A percentile compares a stretch with the other conserved stretches of the same genome.
phyloP scores from a whole-genome alignment of 1,140 invertebrate species.

The Bathynomus jamesi region DNA sequence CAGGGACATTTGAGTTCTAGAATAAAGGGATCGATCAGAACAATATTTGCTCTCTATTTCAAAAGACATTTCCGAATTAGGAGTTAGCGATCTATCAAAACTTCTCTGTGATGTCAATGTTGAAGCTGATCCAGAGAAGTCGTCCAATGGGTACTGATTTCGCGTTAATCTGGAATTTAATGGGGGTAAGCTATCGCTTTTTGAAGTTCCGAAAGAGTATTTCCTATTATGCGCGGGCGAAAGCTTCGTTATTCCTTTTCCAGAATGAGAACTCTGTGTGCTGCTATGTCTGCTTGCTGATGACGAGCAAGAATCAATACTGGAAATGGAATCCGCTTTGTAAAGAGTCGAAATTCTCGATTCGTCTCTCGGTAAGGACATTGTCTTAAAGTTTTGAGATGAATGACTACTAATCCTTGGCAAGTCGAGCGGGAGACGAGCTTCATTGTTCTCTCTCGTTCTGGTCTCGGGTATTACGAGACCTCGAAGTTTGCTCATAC shows the following conservation, averaged over 20 bases:
- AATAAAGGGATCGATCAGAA: not conserved
- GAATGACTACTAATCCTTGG: slow-evolving; percentile 68
- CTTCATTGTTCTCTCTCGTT: slow-evolving; percentile 10
- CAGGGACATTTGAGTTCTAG: slow-evolving; percentile 12
- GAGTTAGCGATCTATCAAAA: slow-evolving; percentile 19
- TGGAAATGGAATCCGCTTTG: slow-evolving; percentile 34
- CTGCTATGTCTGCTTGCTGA: slow-evolving; percentile 43
- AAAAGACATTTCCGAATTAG: slow-evolving; percentile 22
- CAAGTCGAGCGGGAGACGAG: slow-evolving; percentile 52
- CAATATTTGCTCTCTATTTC: slow-evolving; percentile 16
- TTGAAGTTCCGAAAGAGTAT: slow-evolving; percentile 55
- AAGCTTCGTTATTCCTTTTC: slow-evolving; percentile 59
- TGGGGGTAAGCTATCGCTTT: slow-evolving; percentile 40
- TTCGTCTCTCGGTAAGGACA: slow-evolving; percentile 43
- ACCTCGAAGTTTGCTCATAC: slow-evolving; percentile 71
- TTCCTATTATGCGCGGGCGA: slow-evolving; percentile 74
- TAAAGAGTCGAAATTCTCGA: slow-evolving; percentile 22
- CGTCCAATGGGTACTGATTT: slow-evolving; percentile 22
- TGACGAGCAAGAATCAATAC: slow-evolving; percentile 39
- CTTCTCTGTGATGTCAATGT: slow-evolving; percentile 10
- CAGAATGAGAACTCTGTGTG: slow-evolving; percentile 24
- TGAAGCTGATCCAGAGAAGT: slow-evolving; percentile 11
- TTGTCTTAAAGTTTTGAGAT: slow-evolving; percentile 39
- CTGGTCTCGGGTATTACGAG: slow-evolving; percentile 68
- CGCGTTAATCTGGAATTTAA: slow-evolving; percentile 18